Base-by-base conservation (phyloP, 1,140 invertebrate species). In the Pissodes strobi region DNA sequence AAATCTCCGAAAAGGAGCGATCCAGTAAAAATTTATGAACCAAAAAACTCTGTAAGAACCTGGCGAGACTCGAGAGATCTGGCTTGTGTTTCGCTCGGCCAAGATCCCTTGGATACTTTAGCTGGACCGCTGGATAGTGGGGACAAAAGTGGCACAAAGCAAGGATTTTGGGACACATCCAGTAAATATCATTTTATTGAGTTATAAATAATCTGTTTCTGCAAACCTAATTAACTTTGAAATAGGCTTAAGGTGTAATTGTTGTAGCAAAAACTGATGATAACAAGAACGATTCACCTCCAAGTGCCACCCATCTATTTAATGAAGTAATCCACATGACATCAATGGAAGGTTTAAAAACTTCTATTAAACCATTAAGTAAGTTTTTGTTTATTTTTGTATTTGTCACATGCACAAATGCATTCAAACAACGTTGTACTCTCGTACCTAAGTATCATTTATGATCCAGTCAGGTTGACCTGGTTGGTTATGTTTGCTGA, bases 21-120 rank as follows among this genome's bases (percentile, higher is more conserved):
- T 38, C 64, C 71, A 58, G 73, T 78, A 18, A 77, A 74, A 66
- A 74, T 78, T 51, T 70, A 76, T 66, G 72, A 74, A 52, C 61
- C 75, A 5, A 72, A 68, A 57, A 66, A 67, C 41, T 80, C 78
- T 63, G 78, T 15, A 58, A 83, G 82, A 72, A 84, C 82, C 1
- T 85, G 83, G 82, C 79, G 82, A 52, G 82, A 82, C 15, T 81
- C 83, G 30, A 76, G 81, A 67, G 83, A 85, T 71, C 77, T 85
- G 39, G 80, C 81, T 61, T 84, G 82, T 48, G 81, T 85, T 63
- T 83, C 83, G 53, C 73, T 84, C 10, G 84, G 84, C 2, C 82
- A 84, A 69, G 84, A 85, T 68, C 69, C 84, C n/a, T 66, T 73
- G 17, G 64, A 69, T 51, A 43, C 34, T 15, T 65, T 64, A 19